These are phyloP conservation scores for Mycalesis mineus DNA, from an alignment of 2,888 invertebrate genomes.

Conservation along the genomic window DNA sequence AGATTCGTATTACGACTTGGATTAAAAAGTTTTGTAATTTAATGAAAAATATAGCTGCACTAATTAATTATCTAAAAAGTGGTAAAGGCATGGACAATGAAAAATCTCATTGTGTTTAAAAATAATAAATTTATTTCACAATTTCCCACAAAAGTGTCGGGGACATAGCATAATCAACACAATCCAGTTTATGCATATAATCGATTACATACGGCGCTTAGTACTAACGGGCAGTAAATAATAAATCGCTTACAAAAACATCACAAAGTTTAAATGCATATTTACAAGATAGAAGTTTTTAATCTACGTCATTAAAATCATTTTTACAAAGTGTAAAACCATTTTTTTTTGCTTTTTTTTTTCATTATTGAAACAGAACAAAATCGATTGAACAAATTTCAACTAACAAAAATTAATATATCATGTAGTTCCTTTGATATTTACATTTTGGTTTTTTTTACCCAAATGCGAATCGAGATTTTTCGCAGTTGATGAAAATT, in stretches of 20 bases:
- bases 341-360: slow-evolving; percentile 43
- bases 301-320: slow-evolving; percentile 40
- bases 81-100: slow-evolving; percentile 20
- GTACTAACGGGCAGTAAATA: slow-evolving; percentile 42
- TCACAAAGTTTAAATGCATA: slow-evolving; percentile 74
- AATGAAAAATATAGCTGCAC: too few relatives aligned
- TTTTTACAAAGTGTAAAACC: slow-evolving; percentile 47
- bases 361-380: slow-evolving; percentile 49
- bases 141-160: slow-evolving; percentile 46
- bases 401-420: slow-evolving; percentile 42
- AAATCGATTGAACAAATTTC: slow-evolving; percentile 40
- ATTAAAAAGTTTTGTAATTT: too few relatives aligned
- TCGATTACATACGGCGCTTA: slow-evolving; percentile 64
- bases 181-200: slow-evolving; percentile 59
- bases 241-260: slow-evolving; percentile 49
- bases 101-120: slow-evolving; percentile 44
- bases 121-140: slow-evolving; percentile 68
- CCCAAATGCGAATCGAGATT: not conserved
- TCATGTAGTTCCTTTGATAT: slow-evolving; percentile 10
- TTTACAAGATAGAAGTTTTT: slow-evolving; percentile 56
- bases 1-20: too few relatives aligned
- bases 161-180: slow-evolving; percentile 55
- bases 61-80: not conserved
- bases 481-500: not conserved
- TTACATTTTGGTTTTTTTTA: slow-evolving; percentile 20